Conservation (phyloP, 1,140 invertebrate genomes). For the Maniola jurtina region DNA sequence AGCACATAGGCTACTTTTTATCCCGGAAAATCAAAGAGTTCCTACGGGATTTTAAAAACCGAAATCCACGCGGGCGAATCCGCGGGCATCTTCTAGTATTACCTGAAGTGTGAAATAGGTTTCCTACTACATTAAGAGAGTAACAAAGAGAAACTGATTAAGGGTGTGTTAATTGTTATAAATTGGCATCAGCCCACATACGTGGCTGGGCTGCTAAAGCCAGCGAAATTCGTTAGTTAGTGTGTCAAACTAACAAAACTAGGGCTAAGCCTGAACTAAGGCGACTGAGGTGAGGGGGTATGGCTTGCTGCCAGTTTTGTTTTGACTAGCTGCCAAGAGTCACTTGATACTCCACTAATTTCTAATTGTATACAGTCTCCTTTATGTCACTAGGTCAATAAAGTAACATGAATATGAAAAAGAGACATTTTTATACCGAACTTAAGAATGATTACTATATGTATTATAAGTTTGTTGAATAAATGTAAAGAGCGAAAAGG, state of each 20-base stretch:
- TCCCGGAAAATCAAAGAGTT: too few relatives aligned
- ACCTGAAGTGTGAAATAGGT: slow-evolving; percentile 3
- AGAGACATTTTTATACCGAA: neutral
- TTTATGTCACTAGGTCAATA: slow-evolving; percentile 17
- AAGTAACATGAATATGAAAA: neutral
- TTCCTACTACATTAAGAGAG: neutral
- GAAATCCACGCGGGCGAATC: too few relatives aligned
- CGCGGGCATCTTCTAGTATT: too few relatives aligned
- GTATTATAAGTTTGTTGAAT: too few relatives aligned
- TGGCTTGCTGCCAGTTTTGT: slow-evolving; percentile 57
- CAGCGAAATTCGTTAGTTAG: slow-evolving; percentile 33
- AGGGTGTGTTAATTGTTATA: slow-evolving; percentile 22
- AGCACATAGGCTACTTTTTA: too few relatives aligned
- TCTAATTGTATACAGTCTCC: slow-evolving; percentile 43
- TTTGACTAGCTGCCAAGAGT: slow-evolving; percentile 57
- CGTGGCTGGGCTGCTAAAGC: slow-evolving; percentile 26
- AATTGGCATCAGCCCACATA: slow-evolving; percentile 28
- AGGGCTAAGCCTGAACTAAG: slow-evolving; percentile 49
- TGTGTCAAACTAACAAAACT: slow-evolving; percentile 50
- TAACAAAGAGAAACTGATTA: slow-evolving; percentile 1
- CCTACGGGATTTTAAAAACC: too few relatives aligned
- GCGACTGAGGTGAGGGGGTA: slow-evolving; percentile 45
- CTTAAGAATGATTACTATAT: neutral
- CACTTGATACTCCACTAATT: slow-evolving; percentile 61
- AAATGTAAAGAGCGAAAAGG: too few relatives aligned